Percentiles rank a stretch among this genome's conserved stretches.
These are phyloP conservation scores for Tenebrio molitor DNA, from an alignment of 1,140 invertebrate species.

Conservation along the genomic window DNA sequence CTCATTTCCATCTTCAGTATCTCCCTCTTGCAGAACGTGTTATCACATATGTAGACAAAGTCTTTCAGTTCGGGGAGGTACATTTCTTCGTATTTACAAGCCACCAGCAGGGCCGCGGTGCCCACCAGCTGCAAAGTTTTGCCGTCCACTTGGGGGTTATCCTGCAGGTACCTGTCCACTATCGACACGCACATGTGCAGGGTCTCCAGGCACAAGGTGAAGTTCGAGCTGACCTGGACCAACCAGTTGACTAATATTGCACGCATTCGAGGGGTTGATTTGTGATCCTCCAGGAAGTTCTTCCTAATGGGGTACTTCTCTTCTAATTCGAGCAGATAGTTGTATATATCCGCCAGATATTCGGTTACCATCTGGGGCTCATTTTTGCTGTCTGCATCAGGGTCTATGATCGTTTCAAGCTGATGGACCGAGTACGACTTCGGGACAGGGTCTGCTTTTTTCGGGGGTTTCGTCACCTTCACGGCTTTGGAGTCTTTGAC, in stretches of 20 bases:
- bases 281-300: conserved; percentile 76
- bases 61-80: conserved; percentile 89
- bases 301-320: conserved; percentile 72
- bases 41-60: conserved; percentile 94
- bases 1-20: conserved; percentile 82
- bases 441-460: background rate
- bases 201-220: conserved; percentile 91
- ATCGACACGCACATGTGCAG: conserved; percentile 91
- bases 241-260: conserved; percentile 93
- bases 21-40: conserved; percentile 67
- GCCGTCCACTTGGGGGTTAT: conserved; percentile 68
- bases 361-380: conserved; percentile 85
- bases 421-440: conserved; percentile 50
- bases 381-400: conserved; percentile 79
- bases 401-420: conserved; percentile 48
- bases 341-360: conserved; percentile 90
- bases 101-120: conserved; percentile 91
- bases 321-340: conserved; percentile 82
- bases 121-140: conserved; percentile 91
- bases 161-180: conserved; percentile 91
- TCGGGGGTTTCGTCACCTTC: background rate
- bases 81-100: conserved; percentile 97
- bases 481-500: background rate
- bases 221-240: conserved; percentile 92
- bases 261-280: conserved; percentile 87